Evolutionary conservation across 2,797 vertebrate species (phyloP).

Genomic region (Acipenser oxyrinchus): DNA sequence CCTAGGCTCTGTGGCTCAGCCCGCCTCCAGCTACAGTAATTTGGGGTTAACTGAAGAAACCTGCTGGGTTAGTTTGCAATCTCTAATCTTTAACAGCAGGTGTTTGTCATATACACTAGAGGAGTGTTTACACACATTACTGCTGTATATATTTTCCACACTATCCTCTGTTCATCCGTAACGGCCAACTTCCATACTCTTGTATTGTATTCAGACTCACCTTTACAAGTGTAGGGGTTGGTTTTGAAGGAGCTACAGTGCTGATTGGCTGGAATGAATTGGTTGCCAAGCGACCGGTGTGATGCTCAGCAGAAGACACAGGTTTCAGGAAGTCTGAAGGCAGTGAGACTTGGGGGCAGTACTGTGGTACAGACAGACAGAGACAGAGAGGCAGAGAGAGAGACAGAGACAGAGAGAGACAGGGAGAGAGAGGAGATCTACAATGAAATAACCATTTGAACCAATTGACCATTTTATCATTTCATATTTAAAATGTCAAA

Average conservation of each 20-base stretch:
- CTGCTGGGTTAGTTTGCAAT: neutral
- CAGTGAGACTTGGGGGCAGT: conserved; percentile 56
- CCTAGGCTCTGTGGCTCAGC: neutral
- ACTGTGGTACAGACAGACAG: conserved; percentile 46
- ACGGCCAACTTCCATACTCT: neutral
- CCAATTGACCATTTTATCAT: too few relatives aligned
- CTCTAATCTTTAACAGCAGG: neutral
- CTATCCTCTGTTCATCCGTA: neutral
- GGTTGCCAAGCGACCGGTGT: conserved; percentile 39
- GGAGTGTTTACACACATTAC: neutral
- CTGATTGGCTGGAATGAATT: conserved; percentile 38
- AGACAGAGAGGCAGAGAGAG: conserved; percentile 25
- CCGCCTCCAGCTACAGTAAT: neutral
- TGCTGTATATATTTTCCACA: neutral
- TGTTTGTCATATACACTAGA: neutral
- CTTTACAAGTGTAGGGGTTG: conserved; percentile 78
- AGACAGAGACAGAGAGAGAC: too few relatives aligned
- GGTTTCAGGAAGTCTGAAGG: conserved; percentile 66
- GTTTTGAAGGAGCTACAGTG: conserved; percentile 47
- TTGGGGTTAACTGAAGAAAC: neutral
- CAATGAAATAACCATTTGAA: too few relatives aligned
- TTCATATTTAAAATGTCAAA: too few relatives aligned
- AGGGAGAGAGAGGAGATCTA: too few relatives aligned
- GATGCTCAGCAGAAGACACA: conserved; percentile 52
- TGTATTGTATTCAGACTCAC: conserved; percentile 43